phyloP scores from a whole-genome alignment of 1,140 invertebrate genomes.

The Acyrthosiphon pisum region DNA sequence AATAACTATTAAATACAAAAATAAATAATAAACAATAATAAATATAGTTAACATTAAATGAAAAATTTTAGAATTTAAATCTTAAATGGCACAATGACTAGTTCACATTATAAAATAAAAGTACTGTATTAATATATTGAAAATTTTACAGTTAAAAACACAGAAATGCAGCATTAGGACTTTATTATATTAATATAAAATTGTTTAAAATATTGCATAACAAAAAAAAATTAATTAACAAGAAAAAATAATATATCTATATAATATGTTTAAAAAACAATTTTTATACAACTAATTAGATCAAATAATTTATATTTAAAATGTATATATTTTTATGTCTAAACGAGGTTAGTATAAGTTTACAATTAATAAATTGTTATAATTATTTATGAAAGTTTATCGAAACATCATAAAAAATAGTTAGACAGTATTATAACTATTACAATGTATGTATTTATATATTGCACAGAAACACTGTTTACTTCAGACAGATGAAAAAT shows the following conservation, averaged over 20 bases:
- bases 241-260: not conserved
- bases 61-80: conserved; percentile 7
- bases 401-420: not conserved
- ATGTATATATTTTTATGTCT: not conserved
- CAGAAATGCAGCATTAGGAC: not conserved
- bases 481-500: not conserved
- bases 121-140: not conserved
- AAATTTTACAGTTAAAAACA: conserved; percentile 6
- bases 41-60: conserved; percentile 1
- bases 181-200: not conserved
- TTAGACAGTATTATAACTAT: not conserved
- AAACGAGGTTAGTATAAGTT: not conserved
- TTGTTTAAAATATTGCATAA: not conserved
- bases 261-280: not conserved
- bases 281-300: not conserved
- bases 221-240: not conserved
- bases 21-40: conserved; percentile 48
- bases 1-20: conserved; percentile 11
- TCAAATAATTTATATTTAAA: not conserved
- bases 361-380: conserved; percentile 11
- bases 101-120: conserved; percentile 39
- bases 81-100: conserved; percentile 54
- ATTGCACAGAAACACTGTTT: not conserved
- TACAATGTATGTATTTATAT: not conserved
- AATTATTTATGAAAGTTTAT: not conserved